phyloP scores from a whole-genome alignment of 1,140 invertebrate species.

The Diachasmimorpha longicaudata region DNA sequence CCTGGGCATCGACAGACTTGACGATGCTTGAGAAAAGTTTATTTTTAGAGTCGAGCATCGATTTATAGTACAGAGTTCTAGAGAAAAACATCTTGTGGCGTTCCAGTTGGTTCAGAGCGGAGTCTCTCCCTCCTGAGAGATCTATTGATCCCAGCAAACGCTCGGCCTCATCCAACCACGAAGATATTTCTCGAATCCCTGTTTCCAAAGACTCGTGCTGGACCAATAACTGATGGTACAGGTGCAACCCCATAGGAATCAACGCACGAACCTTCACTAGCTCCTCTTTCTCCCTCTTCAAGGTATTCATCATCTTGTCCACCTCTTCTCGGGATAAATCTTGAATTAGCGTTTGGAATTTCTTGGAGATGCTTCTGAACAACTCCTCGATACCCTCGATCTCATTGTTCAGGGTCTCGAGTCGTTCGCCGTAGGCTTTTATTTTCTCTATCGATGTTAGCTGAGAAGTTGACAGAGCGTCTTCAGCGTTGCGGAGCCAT shows the following conservation, averaged over 20 bases:
- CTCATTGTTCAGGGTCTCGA: constrained; percentile 81
- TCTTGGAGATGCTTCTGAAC: constrained; percentile 88
- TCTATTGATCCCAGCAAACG: constrained; percentile 69
- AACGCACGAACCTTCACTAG: constrained; percentile 81
- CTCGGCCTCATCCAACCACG: constrained; percentile 87
- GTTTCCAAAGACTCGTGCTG: constrained; percentile 90
- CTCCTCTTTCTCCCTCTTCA: constrained; percentile 90
- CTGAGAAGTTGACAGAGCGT: constrained; percentile 70
- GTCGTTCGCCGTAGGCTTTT: constrained; percentile 77
- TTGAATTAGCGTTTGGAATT: constrained; percentile 88
- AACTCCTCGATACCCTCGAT: constrained; percentile 87
- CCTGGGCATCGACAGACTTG: constrained; percentile 73
- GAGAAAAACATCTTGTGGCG: constrained; percentile 88
- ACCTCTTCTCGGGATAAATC: constrained; percentile 90
- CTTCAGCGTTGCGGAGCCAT: constrained; percentile 83
- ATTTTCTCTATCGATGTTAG: constrained; percentile 78
- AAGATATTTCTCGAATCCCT: constrained; percentile 82
- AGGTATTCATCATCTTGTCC: constrained; percentile 84
- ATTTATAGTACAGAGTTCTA: constrained; percentile 87
- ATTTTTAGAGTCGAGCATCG: constrained; percentile 93
- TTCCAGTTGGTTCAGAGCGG: constrained; percentile 76
- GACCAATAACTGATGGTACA: constrained; percentile 82
- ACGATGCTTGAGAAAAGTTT: constrained; percentile 91
- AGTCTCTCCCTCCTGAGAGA: constrained; percentile 74
- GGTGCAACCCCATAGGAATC: constrained; percentile 79